phyloP scores from a whole-genome alignment of 2,797 vertebrate genomes.

The Cossypha niveicapilla region DNA sequence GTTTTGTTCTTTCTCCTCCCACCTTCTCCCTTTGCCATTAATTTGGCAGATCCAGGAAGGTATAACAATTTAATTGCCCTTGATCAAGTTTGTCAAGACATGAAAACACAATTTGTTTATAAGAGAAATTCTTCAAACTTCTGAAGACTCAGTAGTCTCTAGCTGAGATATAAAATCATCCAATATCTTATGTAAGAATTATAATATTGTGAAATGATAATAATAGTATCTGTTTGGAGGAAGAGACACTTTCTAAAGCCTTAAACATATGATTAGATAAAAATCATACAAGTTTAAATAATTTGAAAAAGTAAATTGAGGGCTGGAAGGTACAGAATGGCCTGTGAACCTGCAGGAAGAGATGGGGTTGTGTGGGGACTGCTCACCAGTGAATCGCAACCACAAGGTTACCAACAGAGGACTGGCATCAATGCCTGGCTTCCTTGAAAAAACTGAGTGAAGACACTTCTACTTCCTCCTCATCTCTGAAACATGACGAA shows the following conservation, averaged over 20 bases:
- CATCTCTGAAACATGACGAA: neutral
- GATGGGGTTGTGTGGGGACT: neutral
- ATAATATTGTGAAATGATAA: neutral
- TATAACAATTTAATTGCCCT: neutral
- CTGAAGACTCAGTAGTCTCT: neutral
- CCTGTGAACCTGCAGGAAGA: neutral
- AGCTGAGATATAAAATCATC: neutral
- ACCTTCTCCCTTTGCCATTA: fast-evolving
- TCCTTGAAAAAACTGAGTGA: neutral
- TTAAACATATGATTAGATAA: neutral
- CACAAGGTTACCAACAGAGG: neutral
- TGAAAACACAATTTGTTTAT: neutral
- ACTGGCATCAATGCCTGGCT: neutral
- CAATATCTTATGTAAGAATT: neutral
- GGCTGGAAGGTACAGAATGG: neutral
- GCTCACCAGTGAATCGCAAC: neutral
- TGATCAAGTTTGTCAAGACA: neutral
- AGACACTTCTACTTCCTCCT: neutral
- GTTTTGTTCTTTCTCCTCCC: neutral
- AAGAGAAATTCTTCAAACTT: neutral
- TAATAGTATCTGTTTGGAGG: neutral
- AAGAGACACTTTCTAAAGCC: neutral
- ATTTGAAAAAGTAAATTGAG: neutral
- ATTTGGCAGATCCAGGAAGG: neutral
- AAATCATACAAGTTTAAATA: neutral